These are phyloP conservation scores for Torymus auratus DNA, from an alignment of 2,888 invertebrate genomes.

Conservation along the genomic window DNA sequence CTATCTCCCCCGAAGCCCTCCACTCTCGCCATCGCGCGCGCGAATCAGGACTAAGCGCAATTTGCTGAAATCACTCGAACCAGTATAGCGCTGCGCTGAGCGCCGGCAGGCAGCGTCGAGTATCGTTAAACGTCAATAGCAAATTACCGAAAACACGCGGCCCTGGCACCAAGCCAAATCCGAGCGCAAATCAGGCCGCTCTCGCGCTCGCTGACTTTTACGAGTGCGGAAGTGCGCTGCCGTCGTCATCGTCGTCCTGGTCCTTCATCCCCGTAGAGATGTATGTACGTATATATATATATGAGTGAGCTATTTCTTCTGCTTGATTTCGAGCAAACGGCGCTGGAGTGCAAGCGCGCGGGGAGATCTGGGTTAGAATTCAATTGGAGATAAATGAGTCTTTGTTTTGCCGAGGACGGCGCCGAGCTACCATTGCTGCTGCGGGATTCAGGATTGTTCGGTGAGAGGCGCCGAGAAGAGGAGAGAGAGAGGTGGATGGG, in stretches of 20 bases:
- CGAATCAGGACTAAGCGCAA: slow-evolving; percentile 3
- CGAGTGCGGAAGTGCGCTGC: slow-evolving; percentile 16
- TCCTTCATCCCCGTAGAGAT: too few species aligned
- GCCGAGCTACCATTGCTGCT: too few species aligned
- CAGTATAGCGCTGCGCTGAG: too few species aligned
- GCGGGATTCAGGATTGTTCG: too few species aligned
- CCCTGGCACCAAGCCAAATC: slow-evolving; percentile 44
- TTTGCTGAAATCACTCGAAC: slow-evolving; percentile 23
- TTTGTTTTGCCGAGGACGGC: slow-evolving; percentile 3
- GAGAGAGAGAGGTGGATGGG: too few species aligned
- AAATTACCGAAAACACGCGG: slow-evolving; percentile 53
- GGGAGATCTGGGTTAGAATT: background rate
- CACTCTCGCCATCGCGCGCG: background rate
- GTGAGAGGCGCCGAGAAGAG: too few species aligned
- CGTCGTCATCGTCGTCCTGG: too few species aligned
- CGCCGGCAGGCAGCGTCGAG: slow-evolving; percentile 5
- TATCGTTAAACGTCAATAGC: slow-evolving; percentile 53
- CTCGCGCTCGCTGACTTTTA: slow-evolving; percentile 28
- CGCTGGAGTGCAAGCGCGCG: background rate
- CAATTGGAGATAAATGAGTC: slow-evolving; percentile 29
- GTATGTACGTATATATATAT: too few species aligned
- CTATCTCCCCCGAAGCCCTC: background rate
- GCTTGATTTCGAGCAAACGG: too few species aligned
- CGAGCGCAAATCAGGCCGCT: slow-evolving; percentile 35
- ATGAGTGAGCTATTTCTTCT: too few species aligned